A percentile compares a stretch with the other conserved stretches of the same genome.
Conservation (phyloP, 2,888 invertebrate genomes). For the Zeuzera pyrina region DNA sequence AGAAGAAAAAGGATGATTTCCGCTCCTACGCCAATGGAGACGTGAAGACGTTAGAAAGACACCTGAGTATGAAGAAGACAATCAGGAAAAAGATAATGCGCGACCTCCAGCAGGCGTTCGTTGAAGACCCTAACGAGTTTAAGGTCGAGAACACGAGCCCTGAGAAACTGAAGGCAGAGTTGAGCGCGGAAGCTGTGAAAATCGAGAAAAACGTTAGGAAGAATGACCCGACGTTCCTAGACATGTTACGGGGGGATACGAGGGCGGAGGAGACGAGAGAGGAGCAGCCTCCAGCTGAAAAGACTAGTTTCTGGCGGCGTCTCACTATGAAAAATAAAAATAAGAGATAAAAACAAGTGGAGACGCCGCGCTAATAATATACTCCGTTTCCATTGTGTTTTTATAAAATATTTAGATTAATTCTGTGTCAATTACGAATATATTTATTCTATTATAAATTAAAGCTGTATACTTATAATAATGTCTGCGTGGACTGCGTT, state of each 20-base stretch:
- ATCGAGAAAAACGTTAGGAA: slow-evolving; percentile 71
- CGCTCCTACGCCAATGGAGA: slow-evolving; percentile 77
- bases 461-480: no score
- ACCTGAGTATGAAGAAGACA: slow-evolving; percentile 90
- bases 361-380: slow-evolving; percentile 24
- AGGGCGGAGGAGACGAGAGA: slow-evolving; percentile 55
- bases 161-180: slow-evolving; percentile 78
- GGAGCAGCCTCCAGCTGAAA: slow-evolving; percentile 67
- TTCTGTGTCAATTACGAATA: no score
- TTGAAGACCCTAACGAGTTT: slow-evolving; percentile 81
- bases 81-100: slow-evolving; percentile 90
- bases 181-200: slow-evolving; percentile 78
- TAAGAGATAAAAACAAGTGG: slow-evolving; percentile 69
- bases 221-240: slow-evolving; percentile 76
- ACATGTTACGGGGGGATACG: slow-evolving; percentile 77
- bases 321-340: slow-evolving; percentile 80
- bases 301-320: slow-evolving; percentile 79
- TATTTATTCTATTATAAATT: no score
- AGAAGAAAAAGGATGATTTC: slow-evolving; percentile 79
- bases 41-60: slow-evolving; percentile 83
- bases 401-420: not conserved
- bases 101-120: slow-evolving; percentile 83
- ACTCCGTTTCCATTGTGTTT: slow-evolving; percentile 30
- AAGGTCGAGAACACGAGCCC: slow-evolving; percentile 79
- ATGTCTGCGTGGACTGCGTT: no score